phyloP scores from a whole-genome alignment of 2,888 invertebrate species.

The Nomada hirtipes region DNA sequence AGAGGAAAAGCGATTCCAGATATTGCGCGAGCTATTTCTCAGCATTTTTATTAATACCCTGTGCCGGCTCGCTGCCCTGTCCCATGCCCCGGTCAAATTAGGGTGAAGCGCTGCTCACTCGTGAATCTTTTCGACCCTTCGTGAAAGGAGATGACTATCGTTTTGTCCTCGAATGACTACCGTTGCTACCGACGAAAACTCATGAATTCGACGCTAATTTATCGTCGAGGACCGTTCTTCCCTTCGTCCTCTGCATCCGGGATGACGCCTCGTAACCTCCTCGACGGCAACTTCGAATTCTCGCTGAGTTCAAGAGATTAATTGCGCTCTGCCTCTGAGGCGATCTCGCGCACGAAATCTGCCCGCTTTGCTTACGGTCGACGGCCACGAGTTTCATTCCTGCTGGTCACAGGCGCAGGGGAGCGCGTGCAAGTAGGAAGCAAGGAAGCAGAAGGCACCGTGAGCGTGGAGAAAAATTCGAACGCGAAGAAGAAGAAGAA shows the following conservation, averaged over 20 bases:
- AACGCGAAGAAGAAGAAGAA: neutral
- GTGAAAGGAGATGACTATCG: constrained; percentile 74
- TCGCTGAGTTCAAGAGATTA: constrained; percentile 55
- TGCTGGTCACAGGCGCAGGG: no score
- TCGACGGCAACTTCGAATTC: constrained; percentile 44
- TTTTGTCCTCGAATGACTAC: constrained; percentile 71
- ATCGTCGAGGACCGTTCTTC: constrained; percentile 53
- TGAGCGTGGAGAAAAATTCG: constrained; percentile 3
- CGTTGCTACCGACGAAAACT: constrained; percentile 74
- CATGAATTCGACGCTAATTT: constrained; percentile 72
- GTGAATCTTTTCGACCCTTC: constrained; percentile 72
- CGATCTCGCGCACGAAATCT: constrained; percentile 38
- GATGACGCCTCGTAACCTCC: constrained; percentile 50
- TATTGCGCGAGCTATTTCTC: constrained; percentile 74
- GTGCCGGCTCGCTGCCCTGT: neutral
- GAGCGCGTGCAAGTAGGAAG: neutral
- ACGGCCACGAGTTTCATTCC: constrained; percentile 9
- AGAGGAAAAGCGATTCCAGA: constrained; percentile 67
- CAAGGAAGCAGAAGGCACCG: neutral
- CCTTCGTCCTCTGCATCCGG: constrained; percentile 50
- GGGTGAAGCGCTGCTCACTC: constrained; percentile 67
- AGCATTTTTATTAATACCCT: constrained; percentile 75
- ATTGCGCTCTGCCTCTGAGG: constrained; percentile 29
- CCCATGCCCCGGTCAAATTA: constrained; percentile 67
- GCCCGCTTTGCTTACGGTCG: neutral